Evolutionary conservation across 2,888 invertebrate species (phyloP).

Genomic region (Zygogramma bicolorata): DNA sequence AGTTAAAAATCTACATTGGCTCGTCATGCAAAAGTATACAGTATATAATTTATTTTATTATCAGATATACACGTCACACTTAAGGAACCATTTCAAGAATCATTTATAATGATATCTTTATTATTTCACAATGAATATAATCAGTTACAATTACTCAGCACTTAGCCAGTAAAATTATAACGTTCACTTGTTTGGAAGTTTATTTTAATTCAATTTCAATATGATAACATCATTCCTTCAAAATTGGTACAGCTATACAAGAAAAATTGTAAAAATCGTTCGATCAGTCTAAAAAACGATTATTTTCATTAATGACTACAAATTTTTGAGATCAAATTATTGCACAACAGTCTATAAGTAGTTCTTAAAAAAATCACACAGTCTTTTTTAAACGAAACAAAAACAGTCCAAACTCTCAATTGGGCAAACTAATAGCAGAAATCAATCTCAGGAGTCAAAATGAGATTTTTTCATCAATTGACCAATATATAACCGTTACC

Average conservation of each 20-base stretch:
- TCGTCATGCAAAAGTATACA: conserved; percentile 41
- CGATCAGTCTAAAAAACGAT: neutral
- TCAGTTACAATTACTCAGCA: neutral
- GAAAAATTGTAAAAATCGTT: neutral
- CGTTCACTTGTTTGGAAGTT: neutral
- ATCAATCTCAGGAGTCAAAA: neutral
- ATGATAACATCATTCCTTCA: neutral
- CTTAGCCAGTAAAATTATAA: no score
- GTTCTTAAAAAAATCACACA: conserved; percentile 5
- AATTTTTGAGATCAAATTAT: conserved; percentile 18
- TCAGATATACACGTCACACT: conserved; percentile 36
- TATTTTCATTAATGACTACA: neutral
- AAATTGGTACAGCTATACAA: neutral
- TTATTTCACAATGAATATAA: neutral
- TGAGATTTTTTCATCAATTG: neutral
- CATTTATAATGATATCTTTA: neutral
- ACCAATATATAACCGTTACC: neutral
- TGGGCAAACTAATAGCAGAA: no score
- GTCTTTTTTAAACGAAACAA: conserved; percentile 16
- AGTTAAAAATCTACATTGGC: conserved; percentile 40
- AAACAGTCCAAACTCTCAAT: conserved; percentile 20
- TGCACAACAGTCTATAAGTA: conserved; percentile 14
- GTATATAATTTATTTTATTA: conserved; percentile 32
- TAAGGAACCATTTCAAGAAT: conserved; percentile 27
- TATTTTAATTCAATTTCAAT: neutral